Percentiles rank a stretch among this genome's conserved stretches.
These are phyloP conservation scores for Synergus laeviventris DNA, from an alignment of 2,888 invertebrate species.

Conservation along the genomic window DNA sequence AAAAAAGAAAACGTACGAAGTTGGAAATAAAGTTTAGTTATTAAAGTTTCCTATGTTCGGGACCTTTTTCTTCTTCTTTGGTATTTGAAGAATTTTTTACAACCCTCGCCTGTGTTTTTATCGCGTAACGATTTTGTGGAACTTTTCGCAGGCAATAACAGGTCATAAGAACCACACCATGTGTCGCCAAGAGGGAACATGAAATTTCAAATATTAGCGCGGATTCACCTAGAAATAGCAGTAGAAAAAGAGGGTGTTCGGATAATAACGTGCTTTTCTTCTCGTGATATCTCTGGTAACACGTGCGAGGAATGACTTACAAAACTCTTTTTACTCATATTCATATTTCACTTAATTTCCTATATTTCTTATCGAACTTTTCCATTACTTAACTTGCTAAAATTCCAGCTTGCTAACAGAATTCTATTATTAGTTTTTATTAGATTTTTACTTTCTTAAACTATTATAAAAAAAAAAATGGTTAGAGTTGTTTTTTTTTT, in stretches of 20 bases:
- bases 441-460: too few relatives aligned
- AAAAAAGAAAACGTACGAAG: background rate
- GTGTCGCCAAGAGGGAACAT: slow-evolving; percentile 66
- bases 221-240: slow-evolving; percentile 50
- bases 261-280: slow-evolving; percentile 58
- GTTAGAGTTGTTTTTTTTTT: too few relatives aligned
- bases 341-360: slow-evolving; percentile 26
- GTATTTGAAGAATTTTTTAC: slow-evolving; percentile 25
- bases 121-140: slow-evolving; percentile 59
- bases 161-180: slow-evolving; percentile 67
- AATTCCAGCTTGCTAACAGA: background rate
- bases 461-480: too few relatives aligned
- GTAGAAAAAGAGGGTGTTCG: slow-evolving; percentile 54
- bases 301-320: slow-evolving; percentile 68
- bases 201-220: slow-evolving; percentile 71
- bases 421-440: background rate
- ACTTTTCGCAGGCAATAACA: slow-evolving; percentile 65
- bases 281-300: slow-evolving; percentile 57
- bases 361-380: background rate
- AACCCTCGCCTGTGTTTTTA: slow-evolving; percentile 56
- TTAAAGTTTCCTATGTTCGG: background rate
- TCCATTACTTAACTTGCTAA: background rate
- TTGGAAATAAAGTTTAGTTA: slow-evolving; percentile 2
- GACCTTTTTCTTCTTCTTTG: slow-evolving; percentile 1
- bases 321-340: slow-evolving; percentile 58